Evolutionary conservation across 1,140 invertebrate genomes (phyloP), one percentile per base, ranked within the genome.

Genomic region (Drosophila tani): DNA sequence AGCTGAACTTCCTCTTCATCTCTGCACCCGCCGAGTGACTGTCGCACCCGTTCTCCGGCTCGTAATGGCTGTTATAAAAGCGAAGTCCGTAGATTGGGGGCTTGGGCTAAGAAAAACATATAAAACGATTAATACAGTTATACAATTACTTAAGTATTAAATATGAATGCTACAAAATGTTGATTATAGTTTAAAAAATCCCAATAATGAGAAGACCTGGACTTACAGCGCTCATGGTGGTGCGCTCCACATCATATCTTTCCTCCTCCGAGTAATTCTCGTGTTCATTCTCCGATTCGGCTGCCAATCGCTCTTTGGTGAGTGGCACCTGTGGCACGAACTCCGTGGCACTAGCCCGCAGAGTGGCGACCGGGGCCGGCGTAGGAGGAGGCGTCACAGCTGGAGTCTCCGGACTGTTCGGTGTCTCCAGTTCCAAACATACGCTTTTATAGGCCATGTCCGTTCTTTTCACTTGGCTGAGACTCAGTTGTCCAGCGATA

Each of bases 281-380:
- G 7, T 38, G 40, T 40, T 67, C 67, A 8, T 68, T 47, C 32
- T 40, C 67, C 21, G 66, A 15, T 6, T 70, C 67, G 3, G 24
- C 43, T 15, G 49, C 14, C 11, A 67, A 6, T n/a, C 32, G 17
- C 1, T 70, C 67, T 11, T 49, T 68, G 35, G 14, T 21, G 17
- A 2, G n/a, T 11, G 67, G 67, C 19, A 69, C 59, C n/a, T 75
- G 50, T 2, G 74, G 74, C 17, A 76, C 70, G 19, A 76, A 76
- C 14, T 76, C 74, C 6, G 53, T 66, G 3, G 70, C 74, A 65
- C 58, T 76, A 19, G 71, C 74, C 19, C 74, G 51, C 5, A 76
- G 46, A 11, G 50, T 47, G 21, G 64, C 21, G 3, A 56, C 49
- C 6, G 63, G 41, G 11, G 67, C n/a, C 1, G 38, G 21, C 3